Evolutionary conservation across 2,888 invertebrate genomes (phyloP).

Genomic region (Xestobium rufovillosum): DNA sequence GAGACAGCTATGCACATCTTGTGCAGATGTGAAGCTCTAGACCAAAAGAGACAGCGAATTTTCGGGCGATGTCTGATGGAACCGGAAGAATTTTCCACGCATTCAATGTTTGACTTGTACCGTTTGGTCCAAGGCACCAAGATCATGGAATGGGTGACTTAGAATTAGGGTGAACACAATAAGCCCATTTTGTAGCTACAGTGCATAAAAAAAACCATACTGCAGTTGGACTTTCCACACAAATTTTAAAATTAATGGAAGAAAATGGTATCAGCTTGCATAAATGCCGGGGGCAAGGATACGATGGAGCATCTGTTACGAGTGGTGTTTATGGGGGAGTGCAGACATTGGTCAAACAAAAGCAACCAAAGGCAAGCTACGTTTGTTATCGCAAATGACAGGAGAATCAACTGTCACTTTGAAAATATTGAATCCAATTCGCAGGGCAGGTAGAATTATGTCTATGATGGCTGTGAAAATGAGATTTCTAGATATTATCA

Average conservation of each 20-base stretch:
- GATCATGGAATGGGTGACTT: no score
- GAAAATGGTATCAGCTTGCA: constrained; percentile 21
- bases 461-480: constrained; percentile 25
- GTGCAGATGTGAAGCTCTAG: no score
- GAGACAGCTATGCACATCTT: no score
- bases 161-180: no score
- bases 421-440: constrained; percentile 31
- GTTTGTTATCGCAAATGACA: constrained; percentile 15
- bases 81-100: no score
- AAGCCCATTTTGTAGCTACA: constrained; percentile 24
- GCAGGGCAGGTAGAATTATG: constrained; percentile 28
- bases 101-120: no score
- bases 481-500: constrained; percentile 24
- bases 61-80: no score
- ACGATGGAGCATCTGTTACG: constrained; percentile 33
- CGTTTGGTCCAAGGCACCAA: no score
- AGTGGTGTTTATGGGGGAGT: constrained; percentile 28
- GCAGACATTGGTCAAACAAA: constrained; percentile 15
- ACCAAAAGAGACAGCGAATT: no score
- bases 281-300: constrained; percentile 25
- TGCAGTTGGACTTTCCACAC: no score
- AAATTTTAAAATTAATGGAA: constrained; percentile 20
- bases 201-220: no score
- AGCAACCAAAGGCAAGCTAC: constrained; percentile 18
- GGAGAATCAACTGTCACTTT: constrained; percentile 23